A percentile compares a stretch with the other conserved stretches of the same genome.
phyloP scores from a whole-genome alignment of 1,140 invertebrate genomes.

The Sitophilus oryzae region DNA sequence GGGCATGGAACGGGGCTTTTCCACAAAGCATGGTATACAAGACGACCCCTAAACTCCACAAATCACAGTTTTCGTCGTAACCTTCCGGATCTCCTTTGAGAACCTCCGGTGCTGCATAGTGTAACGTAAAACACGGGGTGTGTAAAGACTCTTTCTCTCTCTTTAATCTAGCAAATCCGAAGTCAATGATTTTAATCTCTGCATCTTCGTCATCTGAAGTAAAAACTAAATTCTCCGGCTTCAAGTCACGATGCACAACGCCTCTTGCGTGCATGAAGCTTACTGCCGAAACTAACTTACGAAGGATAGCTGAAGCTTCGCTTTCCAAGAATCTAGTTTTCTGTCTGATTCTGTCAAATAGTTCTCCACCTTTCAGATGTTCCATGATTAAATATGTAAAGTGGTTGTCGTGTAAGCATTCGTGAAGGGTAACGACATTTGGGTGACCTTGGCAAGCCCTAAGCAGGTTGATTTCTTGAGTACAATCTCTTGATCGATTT shows the following conservation, averaged over 20 bases:
- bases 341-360: conserved; percentile 63
- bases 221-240: conserved; percentile 84
- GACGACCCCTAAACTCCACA: conserved; percentile 90
- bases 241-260: conserved; percentile 84
- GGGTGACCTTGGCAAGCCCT: conserved; percentile 78
- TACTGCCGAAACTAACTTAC: conserved; percentile 74
- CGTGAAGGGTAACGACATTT: conserved; percentile 80
- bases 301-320: conserved; percentile 64
- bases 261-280: conserved; percentile 73
- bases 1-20: conserved; percentile 69
- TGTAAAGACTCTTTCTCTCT: conserved; percentile 59
- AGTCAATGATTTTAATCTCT: conserved; percentile 80
- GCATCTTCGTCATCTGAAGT: conserved; percentile 56
- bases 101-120: conserved; percentile 90
- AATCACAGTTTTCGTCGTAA: conserved; percentile 85
- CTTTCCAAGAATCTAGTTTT: conserved; percentile 63
- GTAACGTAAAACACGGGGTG: conserved; percentile 82
- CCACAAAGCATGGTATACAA: conserved; percentile 86
- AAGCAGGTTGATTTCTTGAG: conserved; percentile 71
- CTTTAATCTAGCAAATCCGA: conserved; percentile 78
- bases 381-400: conserved; percentile 86
- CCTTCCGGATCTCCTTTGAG: conserved; percentile 52
- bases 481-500: conserved; percentile 67
- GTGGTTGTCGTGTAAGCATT: conserved; percentile 73
- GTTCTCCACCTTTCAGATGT: conserved; percentile 78